These are phyloP conservation scores for Lagria hirta DNA, from an alignment of 2,888 invertebrate species.

Conservation along the genomic window DNA sequence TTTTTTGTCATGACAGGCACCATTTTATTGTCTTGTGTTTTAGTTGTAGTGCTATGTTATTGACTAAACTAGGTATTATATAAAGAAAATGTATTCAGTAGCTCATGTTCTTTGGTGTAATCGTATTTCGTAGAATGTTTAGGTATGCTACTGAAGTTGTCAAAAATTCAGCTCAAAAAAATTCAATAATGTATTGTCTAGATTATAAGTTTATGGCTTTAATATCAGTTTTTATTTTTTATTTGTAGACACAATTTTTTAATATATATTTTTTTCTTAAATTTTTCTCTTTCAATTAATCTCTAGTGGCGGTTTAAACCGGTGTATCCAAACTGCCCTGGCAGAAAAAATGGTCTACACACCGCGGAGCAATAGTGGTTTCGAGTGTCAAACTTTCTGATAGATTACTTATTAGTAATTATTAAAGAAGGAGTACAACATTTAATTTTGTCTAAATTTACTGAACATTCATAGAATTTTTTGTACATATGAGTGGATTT, in stretches of 20 bases:
- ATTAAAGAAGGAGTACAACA: no score
- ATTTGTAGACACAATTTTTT: constrained; percentile 41
- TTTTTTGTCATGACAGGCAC: no score
- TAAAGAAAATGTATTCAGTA: constrained; percentile 37
- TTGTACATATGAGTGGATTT: no score
- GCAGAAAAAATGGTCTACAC: no score
- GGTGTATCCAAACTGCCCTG: no score
- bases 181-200: constrained; percentile 30
- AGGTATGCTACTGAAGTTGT: constrained; percentile 41
- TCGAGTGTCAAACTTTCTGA: no score
- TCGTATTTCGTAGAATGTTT: constrained; percentile 38
- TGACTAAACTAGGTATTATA: constrained; percentile 27
- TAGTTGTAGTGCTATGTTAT: constrained; percentile 34
- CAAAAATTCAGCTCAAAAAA: constrained; percentile 40
- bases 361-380: no score
- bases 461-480: no score
- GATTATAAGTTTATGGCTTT: constrained; percentile 39
- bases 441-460: no score
- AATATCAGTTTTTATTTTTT: constrained; percentile 36
- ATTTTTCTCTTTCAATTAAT: no score
- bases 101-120: constrained; percentile 39
- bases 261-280: constrained; percentile 43
- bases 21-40: constrained; percentile 25
- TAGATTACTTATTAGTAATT: no score
- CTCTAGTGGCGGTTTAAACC: no score